A percentile compares a stretch with the other conserved stretches of the same genome.
phyloP scores from a whole-genome alignment of 2,888 invertebrate genomes.

The Megastigmus dorsalis region DNA sequence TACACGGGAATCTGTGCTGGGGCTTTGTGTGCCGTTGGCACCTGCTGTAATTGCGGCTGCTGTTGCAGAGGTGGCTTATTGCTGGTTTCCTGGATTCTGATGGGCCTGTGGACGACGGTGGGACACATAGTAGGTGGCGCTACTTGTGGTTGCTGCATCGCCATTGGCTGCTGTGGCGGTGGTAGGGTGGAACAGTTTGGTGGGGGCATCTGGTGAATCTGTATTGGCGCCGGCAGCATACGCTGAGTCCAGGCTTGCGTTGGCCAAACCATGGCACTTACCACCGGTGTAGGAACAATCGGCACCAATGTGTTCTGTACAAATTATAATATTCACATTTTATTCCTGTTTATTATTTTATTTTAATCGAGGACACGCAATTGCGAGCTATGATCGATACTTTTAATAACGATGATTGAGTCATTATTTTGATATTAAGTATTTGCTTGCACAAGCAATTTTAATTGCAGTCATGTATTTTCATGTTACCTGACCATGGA shows the following conservation, averaged over 20 bases:
- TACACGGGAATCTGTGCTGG: conserved; percentile 67
- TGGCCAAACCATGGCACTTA: conserved; percentile 57
- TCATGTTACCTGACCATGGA: too few relatives aligned
- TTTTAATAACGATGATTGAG: too few relatives aligned
- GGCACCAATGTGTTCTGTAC: conserved; percentile 64
- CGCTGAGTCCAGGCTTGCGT: conserved; percentile 50
- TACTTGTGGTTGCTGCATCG: not conserved
- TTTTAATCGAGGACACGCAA: not conserved
- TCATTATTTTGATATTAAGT: too few relatives aligned
- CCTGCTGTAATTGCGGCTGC: not conserved
- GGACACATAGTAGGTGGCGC: conserved; percentile 59
- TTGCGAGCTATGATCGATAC: too few relatives aligned
- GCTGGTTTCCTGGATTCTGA: conserved; percentile 59
- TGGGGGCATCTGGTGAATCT: conserved; percentile 39
- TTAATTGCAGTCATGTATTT: too few relatives aligned
- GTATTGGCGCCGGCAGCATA: conserved; percentile 57
- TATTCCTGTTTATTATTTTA: not conserved
- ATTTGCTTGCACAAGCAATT: too few relatives aligned
- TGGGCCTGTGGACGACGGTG: conserved; percentile 63
- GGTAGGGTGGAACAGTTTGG: not conserved
- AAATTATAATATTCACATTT: conserved; percentile 9
- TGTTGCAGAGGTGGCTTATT: conserved; percentile 13
- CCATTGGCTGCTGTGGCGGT: conserved; percentile 53
- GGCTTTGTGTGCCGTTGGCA: conserved; percentile 49
- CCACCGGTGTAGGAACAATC: conserved; percentile 59